Evolutionary conservation across 2,797 vertebrate species (phyloP).

Genomic region (Micropoecilia bifurca): DNA sequence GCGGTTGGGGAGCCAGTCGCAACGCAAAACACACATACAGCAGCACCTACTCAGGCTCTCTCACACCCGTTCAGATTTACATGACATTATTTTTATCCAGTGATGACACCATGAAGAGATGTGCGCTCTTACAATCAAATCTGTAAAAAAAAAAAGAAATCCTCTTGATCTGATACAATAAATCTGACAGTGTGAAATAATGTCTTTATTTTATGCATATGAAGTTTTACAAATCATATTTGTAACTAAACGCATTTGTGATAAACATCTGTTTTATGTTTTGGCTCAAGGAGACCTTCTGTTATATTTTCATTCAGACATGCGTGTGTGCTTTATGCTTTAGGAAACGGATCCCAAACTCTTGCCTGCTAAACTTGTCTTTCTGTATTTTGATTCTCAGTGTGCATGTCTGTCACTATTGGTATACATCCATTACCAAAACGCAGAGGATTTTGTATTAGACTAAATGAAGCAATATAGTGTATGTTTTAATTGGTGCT

Average conservation of each 20-base stretch:
- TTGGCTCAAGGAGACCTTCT: slow-evolving; percentile 61
- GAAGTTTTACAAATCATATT: slow-evolving; percentile 67
- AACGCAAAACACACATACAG: slow-evolving; percentile 25
- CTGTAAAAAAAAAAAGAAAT: not conserved
- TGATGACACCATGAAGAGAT: slow-evolving; percentile 50
- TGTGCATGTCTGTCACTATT: slow-evolving; percentile 31
- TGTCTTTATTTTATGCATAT: slow-evolving; percentile 63
- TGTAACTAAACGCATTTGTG: slow-evolving; percentile 59
- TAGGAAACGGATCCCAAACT: slow-evolving; percentile 59
- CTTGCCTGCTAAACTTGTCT: slow-evolving; percentile 58
- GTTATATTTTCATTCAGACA: slow-evolving; percentile 68
- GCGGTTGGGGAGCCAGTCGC: slow-evolving; percentile 49
- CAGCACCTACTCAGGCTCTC: slow-evolving; percentile 15
- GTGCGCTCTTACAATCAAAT: not conserved
- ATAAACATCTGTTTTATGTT: slow-evolving; percentile 68
- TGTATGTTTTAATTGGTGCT: slow-evolving; percentile 27
- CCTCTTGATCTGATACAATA: slow-evolving; percentile 31
- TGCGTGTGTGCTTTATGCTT: slow-evolving; percentile 60
- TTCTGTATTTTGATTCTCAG: slow-evolving; percentile 40
- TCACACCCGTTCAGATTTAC: slow-evolving; percentile 22
- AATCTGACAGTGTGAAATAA: slow-evolving; percentile 66
- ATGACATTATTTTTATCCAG: slow-evolving; percentile 44
- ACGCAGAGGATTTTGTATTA: slow-evolving; percentile 31
- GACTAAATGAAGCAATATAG: slow-evolving; percentile 23
- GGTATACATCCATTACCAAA: slow-evolving; percentile 32